These are phyloP conservation scores for Clunio marinus DNA, from an alignment of 2,888 invertebrate genomes.

Conservation along the genomic window DNA sequence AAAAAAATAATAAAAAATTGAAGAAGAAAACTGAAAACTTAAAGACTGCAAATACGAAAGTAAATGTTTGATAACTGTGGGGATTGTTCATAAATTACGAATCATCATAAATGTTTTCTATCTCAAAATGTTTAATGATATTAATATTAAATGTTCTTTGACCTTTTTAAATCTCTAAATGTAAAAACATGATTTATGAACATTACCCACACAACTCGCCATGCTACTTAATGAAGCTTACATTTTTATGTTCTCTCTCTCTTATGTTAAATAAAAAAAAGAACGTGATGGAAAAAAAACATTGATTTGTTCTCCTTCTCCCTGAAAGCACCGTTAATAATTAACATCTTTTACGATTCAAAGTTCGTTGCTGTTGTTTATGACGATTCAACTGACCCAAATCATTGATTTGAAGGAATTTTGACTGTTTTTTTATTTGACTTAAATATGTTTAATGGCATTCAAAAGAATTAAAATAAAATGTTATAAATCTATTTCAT, in stretches of 20 bases:
- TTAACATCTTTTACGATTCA: background rate
- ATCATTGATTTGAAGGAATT: background rate
- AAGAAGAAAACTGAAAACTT: too few species aligned
- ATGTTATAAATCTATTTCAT: background rate
- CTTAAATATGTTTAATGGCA: too few species aligned
- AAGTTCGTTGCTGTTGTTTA: conserved; percentile 16
- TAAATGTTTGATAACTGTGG: too few species aligned
- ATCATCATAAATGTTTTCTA: too few species aligned
- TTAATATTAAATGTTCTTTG: too few species aligned
- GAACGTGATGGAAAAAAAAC: background rate
- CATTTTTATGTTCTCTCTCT: background rate
- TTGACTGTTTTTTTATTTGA: too few species aligned
- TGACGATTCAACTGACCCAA: background rate
- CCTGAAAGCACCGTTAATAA: background rate
- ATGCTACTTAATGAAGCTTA: background rate
- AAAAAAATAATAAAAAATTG: background rate
- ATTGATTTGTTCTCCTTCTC: background rate
- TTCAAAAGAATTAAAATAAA: background rate
- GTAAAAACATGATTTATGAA: background rate
- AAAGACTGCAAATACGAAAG: too few species aligned
- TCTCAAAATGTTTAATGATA: too few species aligned
- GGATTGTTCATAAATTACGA: too few species aligned
- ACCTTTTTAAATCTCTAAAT: too few species aligned
- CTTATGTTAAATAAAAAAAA: too few species aligned
- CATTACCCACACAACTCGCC: background rate